These are phyloP conservation scores for Pseudanteris insignis DNA, from an alignment of 2,888 invertebrate species.

Conservation along the genomic window DNA sequence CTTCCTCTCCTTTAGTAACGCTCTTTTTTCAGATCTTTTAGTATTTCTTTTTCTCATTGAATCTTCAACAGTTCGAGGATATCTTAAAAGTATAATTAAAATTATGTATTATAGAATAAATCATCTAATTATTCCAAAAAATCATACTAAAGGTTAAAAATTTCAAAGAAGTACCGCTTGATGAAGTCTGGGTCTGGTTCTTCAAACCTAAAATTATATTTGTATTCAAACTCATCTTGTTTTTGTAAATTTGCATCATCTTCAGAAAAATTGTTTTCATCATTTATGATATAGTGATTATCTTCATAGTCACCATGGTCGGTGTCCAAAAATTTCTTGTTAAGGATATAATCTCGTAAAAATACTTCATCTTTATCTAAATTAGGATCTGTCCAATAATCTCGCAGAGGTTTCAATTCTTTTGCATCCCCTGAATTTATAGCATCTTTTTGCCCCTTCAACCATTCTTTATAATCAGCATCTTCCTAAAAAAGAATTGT, in stretches of 20 bases:
- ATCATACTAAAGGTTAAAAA: no score
- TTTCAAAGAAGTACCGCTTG: no score
- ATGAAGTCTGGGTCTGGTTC: conserved; percentile 94
- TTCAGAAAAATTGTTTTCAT: conserved; percentile 73
- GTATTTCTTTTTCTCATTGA: conserved; percentile 85
- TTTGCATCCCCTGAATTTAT: conserved; percentile 71
- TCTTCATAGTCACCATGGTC: conserved; percentile 42
- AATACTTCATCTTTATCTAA: conserved; percentile 88
- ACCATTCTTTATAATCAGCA: conserved; percentile 79
- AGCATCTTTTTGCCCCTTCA: conserved; percentile 77
- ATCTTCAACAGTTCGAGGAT: conserved; percentile 87
- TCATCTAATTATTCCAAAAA: no score
- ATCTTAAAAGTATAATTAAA: conserved; percentile 66
- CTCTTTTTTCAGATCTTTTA: conserved; percentile 80
- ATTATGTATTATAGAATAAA: conserved; percentile 1
- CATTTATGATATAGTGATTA: conserved; percentile 57
- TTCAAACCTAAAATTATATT: conserved; percentile 96
- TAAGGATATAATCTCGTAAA: conserved; percentile 89
- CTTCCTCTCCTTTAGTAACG: conserved; percentile 78
- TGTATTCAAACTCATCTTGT: conserved; percentile 91
- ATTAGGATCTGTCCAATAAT: conserved; percentile 85
- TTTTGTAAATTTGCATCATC: conserved; percentile 83
- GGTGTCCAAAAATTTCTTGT: conserved; percentile 73
- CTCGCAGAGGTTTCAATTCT: conserved; percentile 79
- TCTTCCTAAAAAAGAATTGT: conserved; percentile 60